Percentiles rank a stretch among this genome's conserved stretches.
Evolutionary conservation across 2,888 invertebrate species (phyloP).

Genomic region (Caenorhabditis sp.): DNA sequence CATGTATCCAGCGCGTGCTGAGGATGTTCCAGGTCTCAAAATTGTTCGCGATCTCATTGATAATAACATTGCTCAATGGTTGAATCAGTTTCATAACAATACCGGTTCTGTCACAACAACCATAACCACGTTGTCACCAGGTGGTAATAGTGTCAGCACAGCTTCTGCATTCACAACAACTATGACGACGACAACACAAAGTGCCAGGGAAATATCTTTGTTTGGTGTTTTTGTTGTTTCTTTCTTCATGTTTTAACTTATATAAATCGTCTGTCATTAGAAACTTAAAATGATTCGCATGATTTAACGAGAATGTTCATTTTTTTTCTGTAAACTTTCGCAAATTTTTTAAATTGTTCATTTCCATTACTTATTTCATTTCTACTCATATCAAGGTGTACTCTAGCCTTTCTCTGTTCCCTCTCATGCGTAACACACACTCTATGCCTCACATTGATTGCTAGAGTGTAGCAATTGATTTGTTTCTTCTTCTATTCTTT

Average conservation of each 20-base stretch:
- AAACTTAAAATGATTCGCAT: too few relatives aligned
- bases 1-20: constrained; percentile 50
- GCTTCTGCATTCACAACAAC: too few relatives aligned
- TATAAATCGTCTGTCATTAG: too few relatives aligned
- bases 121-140: background rate
- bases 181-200: too few relatives aligned
- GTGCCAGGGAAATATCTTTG: too few relatives aligned
- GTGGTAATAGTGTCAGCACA: background rate
- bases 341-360: too few relatives aligned
- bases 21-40: constrained; percentile 36
- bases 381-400: background rate
- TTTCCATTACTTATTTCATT: background rate
- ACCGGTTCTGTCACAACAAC: too few relatives aligned
- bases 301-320: too few relatives aligned
- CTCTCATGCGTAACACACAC: background rate
- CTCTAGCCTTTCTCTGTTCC: background rate
- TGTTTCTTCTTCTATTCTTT: constrained; percentile 3
- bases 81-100: background rate
- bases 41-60: constrained; percentile 27
- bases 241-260: too few relatives aligned
- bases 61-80: constrained; percentile 25
- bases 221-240: too few relatives aligned
- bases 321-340: too few relatives aligned
- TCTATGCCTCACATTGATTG: background rate
- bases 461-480: constrained; percentile 6